phyloP scores from a whole-genome alignment of 2,797 vertebrate genomes.

The Geotrypetes seraphini region DNA sequence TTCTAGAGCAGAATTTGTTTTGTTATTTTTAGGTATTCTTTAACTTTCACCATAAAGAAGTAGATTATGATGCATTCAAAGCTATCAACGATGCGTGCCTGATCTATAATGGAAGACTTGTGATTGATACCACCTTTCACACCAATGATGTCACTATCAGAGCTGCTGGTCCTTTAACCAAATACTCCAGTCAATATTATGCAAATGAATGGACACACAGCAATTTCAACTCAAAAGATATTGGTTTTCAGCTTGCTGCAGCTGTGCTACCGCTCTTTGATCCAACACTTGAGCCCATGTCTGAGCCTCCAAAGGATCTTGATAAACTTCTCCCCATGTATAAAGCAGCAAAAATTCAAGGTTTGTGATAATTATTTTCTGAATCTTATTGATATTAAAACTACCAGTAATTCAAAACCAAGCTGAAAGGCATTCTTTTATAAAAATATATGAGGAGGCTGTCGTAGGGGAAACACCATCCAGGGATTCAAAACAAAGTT shows the following conservation, averaged over 20 bases:
- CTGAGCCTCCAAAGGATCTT: constrained; percentile 13
- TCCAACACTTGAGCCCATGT: constrained; percentile 44
- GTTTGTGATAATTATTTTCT: no score
- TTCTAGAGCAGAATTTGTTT: background rate
- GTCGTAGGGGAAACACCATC: no score
- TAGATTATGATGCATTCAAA: constrained; percentile 69
- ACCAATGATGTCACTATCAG: constrained; percentile 69
- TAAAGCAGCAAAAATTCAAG: constrained; percentile 68
- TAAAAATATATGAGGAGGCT: no score
- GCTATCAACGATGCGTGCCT: constrained; percentile 69
- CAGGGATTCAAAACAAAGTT: no score
- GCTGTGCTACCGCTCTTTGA: constrained; percentile 67
- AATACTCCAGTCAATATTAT: constrained; percentile 68
- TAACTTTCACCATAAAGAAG: constrained; percentile 61
- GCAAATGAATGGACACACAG: constrained; percentile 64
- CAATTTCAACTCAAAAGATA: constrained; percentile 73
- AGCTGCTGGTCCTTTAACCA: constrained; percentile 79
- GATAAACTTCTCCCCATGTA: constrained; percentile 66
- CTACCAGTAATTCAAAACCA: no score
- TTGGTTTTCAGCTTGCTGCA: constrained; percentile 74
- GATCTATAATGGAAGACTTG: constrained; percentile 73
- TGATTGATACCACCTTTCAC: constrained; percentile 64
- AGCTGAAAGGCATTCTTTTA: no score
- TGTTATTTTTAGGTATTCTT: constrained; percentile 65
- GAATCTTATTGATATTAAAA: no score